phyloP scores from a whole-genome alignment of 2,113 vertebrate genomes.

The Polyodon spathula region DNA sequence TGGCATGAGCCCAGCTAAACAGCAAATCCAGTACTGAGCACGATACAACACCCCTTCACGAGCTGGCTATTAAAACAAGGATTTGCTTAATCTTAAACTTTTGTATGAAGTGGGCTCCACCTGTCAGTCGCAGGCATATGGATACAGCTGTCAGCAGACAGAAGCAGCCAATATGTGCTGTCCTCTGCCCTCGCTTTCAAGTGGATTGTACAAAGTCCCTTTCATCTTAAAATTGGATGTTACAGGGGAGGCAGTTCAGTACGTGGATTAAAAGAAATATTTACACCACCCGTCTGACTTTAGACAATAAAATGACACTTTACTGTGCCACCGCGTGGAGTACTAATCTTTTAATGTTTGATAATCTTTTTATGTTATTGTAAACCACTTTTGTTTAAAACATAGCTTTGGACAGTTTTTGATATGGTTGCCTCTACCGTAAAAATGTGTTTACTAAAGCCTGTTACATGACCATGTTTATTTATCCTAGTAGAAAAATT shows the following conservation, averaged over 20 bases:
- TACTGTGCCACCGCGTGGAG: conserved; percentile 29
- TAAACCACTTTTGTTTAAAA: conserved; percentile 42
- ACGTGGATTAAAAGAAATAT: background rate
- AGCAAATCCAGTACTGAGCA: too few relatives aligned
- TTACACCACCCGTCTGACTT: too few relatives aligned
- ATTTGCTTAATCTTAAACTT: too few relatives aligned
- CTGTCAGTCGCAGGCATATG: conserved; percentile 19
- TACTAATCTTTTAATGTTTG: conserved; percentile 32
- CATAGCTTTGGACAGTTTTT: conserved; percentile 41
- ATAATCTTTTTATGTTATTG: conserved; percentile 37
- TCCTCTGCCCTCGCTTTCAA: conserved; percentile 8
- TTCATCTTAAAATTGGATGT: conserved; percentile 19
- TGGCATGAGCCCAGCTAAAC: too few relatives aligned
- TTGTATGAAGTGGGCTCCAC: too few relatives aligned
- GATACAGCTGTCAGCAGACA: background rate
- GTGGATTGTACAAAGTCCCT: conserved; percentile 2
- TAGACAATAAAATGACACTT: conserved; percentile 15
- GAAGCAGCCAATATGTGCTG: conserved; percentile 8
- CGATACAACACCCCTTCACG: too few relatives aligned
- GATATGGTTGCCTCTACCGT: conserved; percentile 47
- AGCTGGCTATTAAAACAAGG: too few relatives aligned
- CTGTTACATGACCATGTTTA: background rate
- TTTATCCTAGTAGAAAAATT: too few relatives aligned
- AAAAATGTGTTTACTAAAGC: conserved; percentile 26
- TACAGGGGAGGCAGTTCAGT: conserved; percentile 14